Evolutionary conservation across 2,888 invertebrate species (phyloP).

Genomic region (Drosophila suboccidentalis): DNA sequence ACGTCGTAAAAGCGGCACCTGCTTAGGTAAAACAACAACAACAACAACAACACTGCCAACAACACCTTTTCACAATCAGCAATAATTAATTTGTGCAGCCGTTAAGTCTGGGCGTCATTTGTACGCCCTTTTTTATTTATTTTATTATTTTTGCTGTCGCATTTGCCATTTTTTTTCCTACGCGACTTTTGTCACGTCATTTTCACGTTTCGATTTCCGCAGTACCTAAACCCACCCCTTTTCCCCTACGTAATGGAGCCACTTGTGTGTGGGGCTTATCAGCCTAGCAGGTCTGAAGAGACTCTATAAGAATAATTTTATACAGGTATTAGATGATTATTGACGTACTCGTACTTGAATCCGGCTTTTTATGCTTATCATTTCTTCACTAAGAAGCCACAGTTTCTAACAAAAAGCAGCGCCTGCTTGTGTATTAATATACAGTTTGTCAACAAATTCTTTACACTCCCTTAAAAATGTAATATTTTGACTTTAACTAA

Average conservation of each 20-base stretch:
- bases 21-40: constrained; percentile 1
- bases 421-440: neutral
- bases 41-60: neutral
- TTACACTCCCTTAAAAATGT: too few relatives aligned
- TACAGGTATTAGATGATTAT: constrained; percentile 7
- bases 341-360: constrained; percentile 9
- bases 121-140: constrained; percentile 33
- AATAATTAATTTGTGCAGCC: constrained; percentile 69
- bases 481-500: too few relatives aligned
- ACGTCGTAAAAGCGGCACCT: constrained; percentile 1
- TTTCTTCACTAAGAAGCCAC: constrained; percentile 19
- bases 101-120: constrained; percentile 66
- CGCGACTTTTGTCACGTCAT: constrained; percentile 54
- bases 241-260: neutral
- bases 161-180: constrained; percentile 26
- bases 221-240: constrained; percentile 1
- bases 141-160: constrained; percentile 26
- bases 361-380: constrained; percentile 10
- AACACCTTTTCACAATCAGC: constrained; percentile 54
- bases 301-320: neutral
- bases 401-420: constrained; percentile 8
- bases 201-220: constrained; percentile 46
- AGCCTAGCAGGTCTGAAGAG: neutral
- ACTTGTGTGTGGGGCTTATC: constrained; percentile 15
- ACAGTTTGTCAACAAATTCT: too few relatives aligned